These are phyloP conservation scores for Tyrophagus putrescentiae DNA, from an alignment of 1,140 invertebrate species.

Conservation along the genomic window DNA sequence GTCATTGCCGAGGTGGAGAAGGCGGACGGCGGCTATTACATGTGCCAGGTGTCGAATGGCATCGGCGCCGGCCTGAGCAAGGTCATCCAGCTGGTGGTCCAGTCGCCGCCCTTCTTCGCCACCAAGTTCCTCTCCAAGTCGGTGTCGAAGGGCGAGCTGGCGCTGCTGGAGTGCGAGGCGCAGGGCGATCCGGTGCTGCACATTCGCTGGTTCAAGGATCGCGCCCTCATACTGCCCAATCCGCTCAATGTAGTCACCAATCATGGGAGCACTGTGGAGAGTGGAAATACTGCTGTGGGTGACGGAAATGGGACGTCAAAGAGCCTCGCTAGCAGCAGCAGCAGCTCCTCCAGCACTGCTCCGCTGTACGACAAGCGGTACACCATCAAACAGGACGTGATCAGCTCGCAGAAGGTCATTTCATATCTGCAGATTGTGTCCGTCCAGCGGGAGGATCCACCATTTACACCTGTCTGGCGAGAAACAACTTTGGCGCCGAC, in stretches of 20 bases:
- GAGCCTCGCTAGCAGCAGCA: too few species aligned
- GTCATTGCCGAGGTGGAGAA: constrained; percentile 32
- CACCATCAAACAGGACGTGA: constrained; percentile 17
- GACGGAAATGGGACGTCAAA: too few species aligned
- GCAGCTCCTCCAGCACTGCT: constrained; percentile 10
- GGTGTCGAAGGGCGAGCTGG: constrained; percentile 30
- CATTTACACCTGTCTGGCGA: constrained; percentile 35
- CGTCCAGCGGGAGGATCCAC: constrained; percentile 33
- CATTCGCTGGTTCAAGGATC: constrained; percentile 13
- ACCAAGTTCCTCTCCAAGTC: constrained; percentile 28
- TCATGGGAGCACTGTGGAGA: too few species aligned
- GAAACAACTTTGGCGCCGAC: constrained; percentile 35
- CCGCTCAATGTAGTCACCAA: constrained; percentile 26
- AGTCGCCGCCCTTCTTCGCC: constrained; percentile 30
- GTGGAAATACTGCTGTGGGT: too few species aligned
- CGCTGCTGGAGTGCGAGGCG: constrained; percentile 35
- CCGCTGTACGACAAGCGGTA: constrained; percentile 25
- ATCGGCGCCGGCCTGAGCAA: constrained; percentile 47
- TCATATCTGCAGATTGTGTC: constrained; percentile 31
- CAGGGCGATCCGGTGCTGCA: constrained; percentile 29
- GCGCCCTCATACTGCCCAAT: constrained; percentile 30
- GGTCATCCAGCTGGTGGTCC: constrained; percentile 45
- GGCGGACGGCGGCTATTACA: constrained; percentile 42
- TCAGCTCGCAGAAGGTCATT: constrained; percentile 11
- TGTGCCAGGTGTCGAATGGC: constrained; percentile 45